phyloP scores from a whole-genome alignment of 2,888 invertebrate species.

The Himalopsyche tibetana region DNA sequence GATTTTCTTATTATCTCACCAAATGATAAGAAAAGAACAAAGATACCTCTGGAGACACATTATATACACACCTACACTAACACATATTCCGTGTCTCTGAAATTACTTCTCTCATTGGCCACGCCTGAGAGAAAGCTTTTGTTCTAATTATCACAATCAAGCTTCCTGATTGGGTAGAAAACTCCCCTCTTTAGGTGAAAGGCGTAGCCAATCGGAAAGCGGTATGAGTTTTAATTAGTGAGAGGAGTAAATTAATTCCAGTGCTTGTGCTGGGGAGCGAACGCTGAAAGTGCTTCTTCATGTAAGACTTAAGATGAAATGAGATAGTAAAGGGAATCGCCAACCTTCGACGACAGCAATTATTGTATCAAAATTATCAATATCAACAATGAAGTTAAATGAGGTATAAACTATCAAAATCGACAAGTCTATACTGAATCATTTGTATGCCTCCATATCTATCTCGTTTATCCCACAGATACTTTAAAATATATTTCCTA shows the following conservation, averaged over 20 bases:
- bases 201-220: conserved; percentile 54
- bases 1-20: not conserved
- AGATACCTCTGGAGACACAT: not conserved
- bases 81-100: not conserved
- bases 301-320: conserved; percentile 41
- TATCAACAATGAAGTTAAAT: no score
- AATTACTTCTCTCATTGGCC: conserved; percentile 68
- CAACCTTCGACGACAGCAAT: not conserved
- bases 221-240: conserved; percentile 76
- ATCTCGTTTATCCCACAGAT: no score
- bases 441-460: no score
- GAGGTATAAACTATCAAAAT: no score
- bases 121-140: conserved; percentile 57
- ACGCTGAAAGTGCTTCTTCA: conserved; percentile 36
- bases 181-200: conserved; percentile 71
- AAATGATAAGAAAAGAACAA: conserved; percentile 23
- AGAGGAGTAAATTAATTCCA: conserved; percentile 76
- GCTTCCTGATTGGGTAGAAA: conserved; percentile 73
- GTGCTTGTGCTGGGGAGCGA: conserved; percentile 68
- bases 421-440: no score
- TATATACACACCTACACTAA: not conserved
- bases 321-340: conserved; percentile 18
- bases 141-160: conserved; percentile 80
- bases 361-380: no score
- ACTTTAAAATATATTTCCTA: no score